Evolutionary conservation across 2,888 invertebrate species (phyloP), one percentile per base, ranked within the genome.

Genomic region (Abscondita cerata): DNA sequence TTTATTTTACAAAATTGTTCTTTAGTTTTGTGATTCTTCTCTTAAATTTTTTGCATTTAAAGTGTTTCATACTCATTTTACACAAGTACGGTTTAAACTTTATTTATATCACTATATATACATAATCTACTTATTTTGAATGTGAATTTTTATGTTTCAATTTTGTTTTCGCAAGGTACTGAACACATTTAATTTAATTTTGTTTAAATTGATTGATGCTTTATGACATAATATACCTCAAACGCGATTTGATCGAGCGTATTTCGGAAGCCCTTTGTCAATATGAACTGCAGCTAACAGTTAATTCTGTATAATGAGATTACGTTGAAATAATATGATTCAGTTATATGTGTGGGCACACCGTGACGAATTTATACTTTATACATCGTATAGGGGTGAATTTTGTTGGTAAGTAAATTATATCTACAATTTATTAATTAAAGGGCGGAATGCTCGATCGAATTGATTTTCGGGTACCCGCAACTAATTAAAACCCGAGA

Each of bases 311-410:
- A 70, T 72, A 72, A 72, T 67, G 59, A 65, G 64, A 72, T 72
- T 72, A 71, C 66, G 46, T 36, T 56, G 66, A 65, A 65, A 70
- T 72, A 69, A 72, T 71, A 65, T 70, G 76, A 79, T 80, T 76
- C 75, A 73, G 75, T 74, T 74, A 72, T 71, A 69, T 69, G 69
- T 74, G 75, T 72, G 77, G 76, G 73, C 74, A 69, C 64, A 68
- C 71, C 76, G 75, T 78, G 75, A 78, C 77, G 76, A 72, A 73
- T 73, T 76, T 72, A 73, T 76, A 75, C 74, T 77, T 76, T 75
- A 71, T 72, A 72, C 72, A 66, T 62, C 44, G n/a, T 44, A 19
- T 69, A 61, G 68, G 68, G 66, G 68, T 60, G 68, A 71, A 68
- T 70, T 69, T 69, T 62, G 60, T 68, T 71, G 62, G 70, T 74